These are phyloP conservation scores for Danio jaintianensis DNA, from an alignment of 2,797 vertebrate genomes.

Conservation along the genomic window DNA sequence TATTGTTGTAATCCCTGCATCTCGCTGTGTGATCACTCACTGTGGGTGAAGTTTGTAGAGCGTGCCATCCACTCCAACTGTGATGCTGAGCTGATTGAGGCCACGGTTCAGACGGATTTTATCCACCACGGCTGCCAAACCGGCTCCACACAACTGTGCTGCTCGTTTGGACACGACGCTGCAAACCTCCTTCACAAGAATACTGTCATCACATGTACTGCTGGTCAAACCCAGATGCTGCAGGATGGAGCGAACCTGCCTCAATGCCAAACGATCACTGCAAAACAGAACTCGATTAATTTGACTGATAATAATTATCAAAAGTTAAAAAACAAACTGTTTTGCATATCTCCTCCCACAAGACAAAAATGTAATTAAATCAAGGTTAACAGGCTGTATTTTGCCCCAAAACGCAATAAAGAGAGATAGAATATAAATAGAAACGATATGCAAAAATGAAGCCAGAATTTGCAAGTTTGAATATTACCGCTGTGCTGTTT, in stretches of 20 bases:
- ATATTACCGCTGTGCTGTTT: neutral
- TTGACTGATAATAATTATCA: neutral
- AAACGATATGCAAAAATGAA: neutral
- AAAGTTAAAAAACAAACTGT: neutral
- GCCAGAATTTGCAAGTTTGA: neutral
- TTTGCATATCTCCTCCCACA: neutral
- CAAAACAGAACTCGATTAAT: neutral
- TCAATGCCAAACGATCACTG: constrained; percentile 93
- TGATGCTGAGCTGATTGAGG: constrained; percentile 85
- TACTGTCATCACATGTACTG: constrained; percentile 94
- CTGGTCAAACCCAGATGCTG: constrained; percentile 91
- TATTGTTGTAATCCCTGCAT: neutral
- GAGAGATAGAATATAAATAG: neutral
- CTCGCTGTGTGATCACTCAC: constrained; percentile 76
- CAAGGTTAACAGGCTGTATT: neutral
- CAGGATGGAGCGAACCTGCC: constrained; percentile 94
- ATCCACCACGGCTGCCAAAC: constrained; percentile 93
- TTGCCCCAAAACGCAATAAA: neutral
- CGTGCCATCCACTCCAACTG: constrained; percentile 94
- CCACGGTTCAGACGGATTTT: constrained; percentile 91
- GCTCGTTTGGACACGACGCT: constrained; percentile 86
- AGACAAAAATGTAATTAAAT: neutral
- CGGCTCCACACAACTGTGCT: constrained; percentile 92
- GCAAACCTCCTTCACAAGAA: constrained; percentile 97
- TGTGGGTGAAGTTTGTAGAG: constrained; percentile 98